These are phyloP conservation scores for Parapristionchus giblindavisi DNA, from an alignment of 2,888 invertebrate species.

Conservation along the genomic window DNA sequence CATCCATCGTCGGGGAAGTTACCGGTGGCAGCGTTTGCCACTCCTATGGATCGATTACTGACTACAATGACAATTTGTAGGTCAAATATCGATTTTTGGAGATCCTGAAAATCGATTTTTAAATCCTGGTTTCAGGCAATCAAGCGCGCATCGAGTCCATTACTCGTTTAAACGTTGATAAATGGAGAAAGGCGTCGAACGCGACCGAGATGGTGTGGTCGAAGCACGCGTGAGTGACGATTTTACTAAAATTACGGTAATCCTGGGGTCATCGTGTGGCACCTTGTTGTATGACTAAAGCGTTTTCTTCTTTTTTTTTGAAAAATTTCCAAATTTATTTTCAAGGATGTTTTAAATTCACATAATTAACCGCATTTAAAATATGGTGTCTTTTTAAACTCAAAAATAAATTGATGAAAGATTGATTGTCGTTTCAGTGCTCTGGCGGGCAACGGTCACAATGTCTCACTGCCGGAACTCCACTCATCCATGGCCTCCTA, in stretches of 20 bases:
- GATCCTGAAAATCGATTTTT: not conserved
- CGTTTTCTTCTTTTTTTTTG: no score
- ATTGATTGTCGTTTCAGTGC: no score
- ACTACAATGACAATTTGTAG: slow-evolving; percentile 49
- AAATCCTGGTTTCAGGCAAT: slow-evolving; percentile 13
- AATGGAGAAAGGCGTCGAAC: slow-evolving; percentile 8
- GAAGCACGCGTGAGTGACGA: slow-evolving; percentile 3
- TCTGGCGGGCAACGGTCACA: not conserved
- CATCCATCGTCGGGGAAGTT: slow-evolving; percentile 26
- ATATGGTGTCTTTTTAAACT: no score
- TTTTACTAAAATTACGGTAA: no score
- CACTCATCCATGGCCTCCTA: not conserved
- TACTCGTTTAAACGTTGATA: not conserved
- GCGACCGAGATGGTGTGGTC: not conserved
- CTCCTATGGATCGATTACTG: slow-evolving; percentile 39
- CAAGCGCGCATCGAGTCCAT: not conserved
- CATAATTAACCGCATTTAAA: no score
- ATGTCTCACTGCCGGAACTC: slow-evolving; percentile 1
- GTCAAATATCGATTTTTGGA: not conserved
- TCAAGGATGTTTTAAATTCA: no score
- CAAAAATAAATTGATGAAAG: no score
- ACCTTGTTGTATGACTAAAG: no score
- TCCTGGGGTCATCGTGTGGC: no score
- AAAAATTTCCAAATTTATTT: no score
- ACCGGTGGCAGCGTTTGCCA: slow-evolving; percentile 34